Evolutionary conservation across 2,113 vertebrate species (phyloP).

Genomic region (Glaucomys volans): DNA sequence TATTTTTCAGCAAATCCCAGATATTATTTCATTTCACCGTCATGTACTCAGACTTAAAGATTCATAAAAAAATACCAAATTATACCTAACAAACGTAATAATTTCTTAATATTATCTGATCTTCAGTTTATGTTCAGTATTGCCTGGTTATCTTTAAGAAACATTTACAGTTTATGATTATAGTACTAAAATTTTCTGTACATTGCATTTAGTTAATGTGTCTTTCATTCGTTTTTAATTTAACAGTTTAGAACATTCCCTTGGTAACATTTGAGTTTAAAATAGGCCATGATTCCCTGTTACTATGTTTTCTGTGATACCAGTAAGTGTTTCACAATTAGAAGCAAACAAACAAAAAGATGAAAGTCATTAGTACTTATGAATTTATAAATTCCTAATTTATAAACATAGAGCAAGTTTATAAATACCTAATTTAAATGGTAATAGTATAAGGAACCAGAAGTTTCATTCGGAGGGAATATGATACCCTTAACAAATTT

Average conservation of each 20-base stretch:
- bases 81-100: not conserved
- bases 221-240: conserved; percentile 61
- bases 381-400: not conserved
- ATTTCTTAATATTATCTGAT: not conserved
- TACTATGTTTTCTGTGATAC: not conserved
- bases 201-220: not conserved
- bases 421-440: not conserved
- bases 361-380: conserved; percentile 13
- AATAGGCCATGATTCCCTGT: not conserved
- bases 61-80: not conserved
- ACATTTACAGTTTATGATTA: not conserved
- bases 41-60: not conserved
- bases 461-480: not conserved
- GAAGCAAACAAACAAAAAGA: not conserved
- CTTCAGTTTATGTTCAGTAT: not conserved
- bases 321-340: not conserved
- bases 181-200: not conserved
- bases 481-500: not conserved
- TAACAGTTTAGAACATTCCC: not conserved
- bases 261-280: conserved; percentile 45
- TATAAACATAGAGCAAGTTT: not conserved
- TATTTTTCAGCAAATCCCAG: conserved; percentile 22
- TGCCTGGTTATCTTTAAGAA: not conserved
- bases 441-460: not conserved
- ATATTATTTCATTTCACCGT: conserved; percentile 6